Conservation (phyloP, 1,140 invertebrate species). For the Ylistrum balloti region DNA sequence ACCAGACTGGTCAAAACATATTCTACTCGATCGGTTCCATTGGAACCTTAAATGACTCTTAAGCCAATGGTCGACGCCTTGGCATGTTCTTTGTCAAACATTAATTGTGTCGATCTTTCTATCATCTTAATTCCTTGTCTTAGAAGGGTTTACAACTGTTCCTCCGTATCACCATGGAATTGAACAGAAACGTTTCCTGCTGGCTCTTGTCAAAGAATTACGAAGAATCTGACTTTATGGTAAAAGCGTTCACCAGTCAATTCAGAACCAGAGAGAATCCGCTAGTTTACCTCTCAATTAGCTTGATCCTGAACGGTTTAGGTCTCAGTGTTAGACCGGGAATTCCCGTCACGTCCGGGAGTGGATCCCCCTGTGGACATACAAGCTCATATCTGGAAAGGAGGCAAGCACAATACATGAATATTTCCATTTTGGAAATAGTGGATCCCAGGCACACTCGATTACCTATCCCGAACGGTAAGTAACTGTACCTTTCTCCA, state of each 20-base stretch:
- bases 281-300: conserved; percentile 48
- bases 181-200: not conserved
- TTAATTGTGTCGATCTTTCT: too few species aligned
- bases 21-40: too few species aligned
- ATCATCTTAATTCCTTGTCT: not conserved
- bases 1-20: too few species aligned
- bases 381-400: conserved; percentile 56
- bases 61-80: too few species aligned
- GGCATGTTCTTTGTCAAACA: too few species aligned
- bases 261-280: not conserved
- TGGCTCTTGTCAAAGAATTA: not conserved
- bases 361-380: conserved; percentile 48
- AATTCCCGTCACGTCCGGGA: conserved; percentile 57
- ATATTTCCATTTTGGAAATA: conserved; percentile 65
- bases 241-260: not conserved
- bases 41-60: too few species aligned
- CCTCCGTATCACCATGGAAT: not conserved
- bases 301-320: conserved; percentile 61
- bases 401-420: conserved; percentile 62
- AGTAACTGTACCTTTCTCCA: conserved; percentile 61
- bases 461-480: conserved; percentile 65
- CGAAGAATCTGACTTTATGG: not conserved
- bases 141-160: not conserved
- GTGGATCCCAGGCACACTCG: conserved; percentile 62
- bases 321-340: conserved; percentile 61